Percentiles rank a stretch among this genome's conserved stretches.
These are phyloP conservation scores for Thryonomys swinderianus DNA, from an alignment of 2,113 vertebrate genomes.

Conservation along the genomic window DNA sequence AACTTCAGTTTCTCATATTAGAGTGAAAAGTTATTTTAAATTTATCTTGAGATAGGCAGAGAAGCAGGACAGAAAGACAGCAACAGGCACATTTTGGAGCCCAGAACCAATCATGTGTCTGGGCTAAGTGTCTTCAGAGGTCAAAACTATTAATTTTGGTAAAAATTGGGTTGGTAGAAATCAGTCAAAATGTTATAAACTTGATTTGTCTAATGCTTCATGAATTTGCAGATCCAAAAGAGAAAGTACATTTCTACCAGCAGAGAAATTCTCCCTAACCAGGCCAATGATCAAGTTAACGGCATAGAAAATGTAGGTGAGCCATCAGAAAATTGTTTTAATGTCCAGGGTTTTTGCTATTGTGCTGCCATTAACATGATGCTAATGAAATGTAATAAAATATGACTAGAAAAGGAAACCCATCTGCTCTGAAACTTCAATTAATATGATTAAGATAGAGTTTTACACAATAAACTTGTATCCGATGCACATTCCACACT, in stretches of 20 bases:
- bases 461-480: conserved; percentile 9
- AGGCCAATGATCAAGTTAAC: background rate
- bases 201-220: background rate
- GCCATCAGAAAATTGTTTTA: conserved; percentile 62
- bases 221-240: background rate
- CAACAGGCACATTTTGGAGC: background rate
- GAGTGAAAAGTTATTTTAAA: background rate
- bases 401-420: conserved; percentile 50
- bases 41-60: background rate
- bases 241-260: background rate
- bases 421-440: conserved; percentile 66
- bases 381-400: conserved; percentile 75
- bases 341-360: conserved; percentile 66
- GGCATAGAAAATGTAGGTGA: conserved; percentile 64
- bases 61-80: background rate
- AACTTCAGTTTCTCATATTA: too few species aligned
- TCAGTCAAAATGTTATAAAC: background rate
- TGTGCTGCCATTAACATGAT: conserved; percentile 62
- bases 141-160: background rate
- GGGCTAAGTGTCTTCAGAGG: background rate
- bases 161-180: background rate
- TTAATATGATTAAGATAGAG: conserved; percentile 68
- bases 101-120: background rate
- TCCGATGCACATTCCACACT: background rate
- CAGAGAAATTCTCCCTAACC: conserved; percentile 33